Evolutionary conservation across 2,113 vertebrate genomes (phyloP).

Genomic region (Leptobrachium leishanense): DNA sequence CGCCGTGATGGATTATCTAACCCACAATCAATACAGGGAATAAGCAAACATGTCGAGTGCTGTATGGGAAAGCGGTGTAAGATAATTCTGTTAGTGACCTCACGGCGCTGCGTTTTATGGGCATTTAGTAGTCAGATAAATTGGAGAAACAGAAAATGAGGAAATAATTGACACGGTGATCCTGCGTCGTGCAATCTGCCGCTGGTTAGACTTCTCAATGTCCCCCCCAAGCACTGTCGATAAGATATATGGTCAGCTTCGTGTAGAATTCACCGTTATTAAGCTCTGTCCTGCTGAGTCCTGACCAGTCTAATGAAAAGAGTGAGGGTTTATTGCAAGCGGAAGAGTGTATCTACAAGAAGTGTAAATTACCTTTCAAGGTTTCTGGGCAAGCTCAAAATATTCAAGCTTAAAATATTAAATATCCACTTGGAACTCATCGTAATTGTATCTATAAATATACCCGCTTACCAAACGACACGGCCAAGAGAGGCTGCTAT

Average conservation of each 20-base stretch:
- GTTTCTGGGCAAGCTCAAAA: too few relatives aligned
- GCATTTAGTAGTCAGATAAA: slow-evolving; percentile 26
- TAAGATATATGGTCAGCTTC: not conserved
- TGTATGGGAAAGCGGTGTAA: slow-evolving; percentile 27
- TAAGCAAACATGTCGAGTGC: slow-evolving; percentile 25
- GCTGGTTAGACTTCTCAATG: not conserved
- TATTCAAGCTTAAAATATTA: too few relatives aligned
- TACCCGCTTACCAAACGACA: not conserved
- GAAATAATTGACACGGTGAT: not conserved
- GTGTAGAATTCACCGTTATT: too few relatives aligned
- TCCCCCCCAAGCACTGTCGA: not conserved
- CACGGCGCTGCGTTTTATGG: slow-evolving; percentile 14
- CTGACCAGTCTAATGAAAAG: too few relatives aligned
- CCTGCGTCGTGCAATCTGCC: not conserved
- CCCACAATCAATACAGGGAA: slow-evolving; percentile 42
- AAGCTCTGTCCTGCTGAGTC: too few relatives aligned
- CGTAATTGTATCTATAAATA: slow-evolving; percentile 21
- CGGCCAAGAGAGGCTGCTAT: slow-evolving; percentile 3
- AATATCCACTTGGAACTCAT: not conserved
- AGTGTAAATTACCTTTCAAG: too few relatives aligned
- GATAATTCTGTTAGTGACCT: slow-evolving; percentile 20
- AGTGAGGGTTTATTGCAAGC: too few relatives aligned
- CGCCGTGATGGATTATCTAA: slow-evolving; percentile 30
- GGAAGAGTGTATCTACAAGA: too few relatives aligned
- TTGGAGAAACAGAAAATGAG: not conserved